Evolutionary conservation across 2,888 invertebrate species (phyloP).

Genomic region (Listrodromus nycthemerus): DNA sequence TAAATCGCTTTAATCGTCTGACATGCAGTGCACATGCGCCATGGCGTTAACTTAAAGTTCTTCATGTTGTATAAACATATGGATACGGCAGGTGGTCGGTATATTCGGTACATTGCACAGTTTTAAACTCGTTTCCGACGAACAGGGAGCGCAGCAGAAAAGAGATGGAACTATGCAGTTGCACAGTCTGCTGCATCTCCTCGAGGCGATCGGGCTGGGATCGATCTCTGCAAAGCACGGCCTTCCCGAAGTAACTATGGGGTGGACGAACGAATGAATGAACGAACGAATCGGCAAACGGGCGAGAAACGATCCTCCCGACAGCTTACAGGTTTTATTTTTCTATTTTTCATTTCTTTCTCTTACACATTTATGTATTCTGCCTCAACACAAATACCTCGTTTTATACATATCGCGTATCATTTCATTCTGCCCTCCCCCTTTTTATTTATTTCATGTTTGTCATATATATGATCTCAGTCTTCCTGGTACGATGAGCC

Average conservation of each 20-base stretch:
- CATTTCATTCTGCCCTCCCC: neutral
- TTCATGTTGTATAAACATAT: too few relatives aligned
- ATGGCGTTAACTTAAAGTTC: too few relatives aligned
- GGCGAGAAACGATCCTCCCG: constrained; percentile 22
- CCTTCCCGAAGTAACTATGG: constrained; percentile 23
- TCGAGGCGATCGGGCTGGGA: constrained; percentile 47
- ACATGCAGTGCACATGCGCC: constrained; percentile 8
- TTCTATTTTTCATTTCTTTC: too few relatives aligned
- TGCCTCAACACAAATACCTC: neutral
- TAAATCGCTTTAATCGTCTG: too few relatives aligned
- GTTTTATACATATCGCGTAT: neutral
- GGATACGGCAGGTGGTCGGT: neutral
- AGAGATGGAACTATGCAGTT: constrained; percentile 14
- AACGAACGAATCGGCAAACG: constrained; percentile 25
- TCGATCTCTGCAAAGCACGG: constrained; percentile 29
- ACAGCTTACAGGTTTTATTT: neutral
- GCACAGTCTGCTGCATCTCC: constrained; percentile 28
- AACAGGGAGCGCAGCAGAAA: constrained; percentile 7
- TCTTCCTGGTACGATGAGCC: constrained; percentile 15
- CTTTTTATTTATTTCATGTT: constrained; percentile 22
- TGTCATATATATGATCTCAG: constrained; percentile 12
- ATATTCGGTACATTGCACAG: constrained; percentile 39
- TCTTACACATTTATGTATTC: neutral
- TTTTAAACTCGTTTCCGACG: constrained; percentile 36
- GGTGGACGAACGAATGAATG: constrained; percentile 46